Evolutionary conservation across 2,888 invertebrate genomes (phyloP), one percentile per base, ranked within the genome.

Genomic region (Bruchidius siliquastri): DNA sequence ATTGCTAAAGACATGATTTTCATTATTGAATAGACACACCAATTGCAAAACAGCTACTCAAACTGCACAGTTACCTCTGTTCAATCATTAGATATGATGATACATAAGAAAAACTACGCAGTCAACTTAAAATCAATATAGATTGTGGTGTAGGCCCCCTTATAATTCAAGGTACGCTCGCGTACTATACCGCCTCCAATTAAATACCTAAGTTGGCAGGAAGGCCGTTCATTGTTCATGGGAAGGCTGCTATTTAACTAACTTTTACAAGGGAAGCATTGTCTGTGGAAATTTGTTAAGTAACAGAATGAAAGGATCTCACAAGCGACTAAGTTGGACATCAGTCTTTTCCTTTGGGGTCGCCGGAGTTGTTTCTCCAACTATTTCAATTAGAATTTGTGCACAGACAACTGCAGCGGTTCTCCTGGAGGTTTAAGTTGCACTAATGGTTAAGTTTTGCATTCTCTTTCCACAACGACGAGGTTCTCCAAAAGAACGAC

Each of bases 141-240:
- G 8, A 26, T 8, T 26, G 26, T 26, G 8, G 8, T 8, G 8
- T 26, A 26, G 26, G 26, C 26, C 26, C 3, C 8, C 2, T 26
- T 2, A 26, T 4, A 26, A 26, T 26, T 26, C 8, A 8, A 8
- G 26, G 49, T 49, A 49, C 49, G 49, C 49, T 49, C 49, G 49
- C 13, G 49, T 13, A 49, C 18, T 49, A 8, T 13, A 49, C 49
- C 49, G 6, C 82, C 83, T 82, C 79, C 84, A 83, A 84, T 84
- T 84, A 84, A 83, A 83, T 84, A 83, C 83, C 83, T 79, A 80
- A 80, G 79, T 79, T 76, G 79, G 79, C 70, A 74, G 76, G 76
- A 79, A 72, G 71, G 72, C 76, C 77, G 79, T 79, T 4, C 49
- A 13, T 18, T 49, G 49, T 80, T 80, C 78, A 78, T 77, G 75